Conservation (phyloP, 2,888 invertebrate species). For the Uloborus plumipes region DNA sequence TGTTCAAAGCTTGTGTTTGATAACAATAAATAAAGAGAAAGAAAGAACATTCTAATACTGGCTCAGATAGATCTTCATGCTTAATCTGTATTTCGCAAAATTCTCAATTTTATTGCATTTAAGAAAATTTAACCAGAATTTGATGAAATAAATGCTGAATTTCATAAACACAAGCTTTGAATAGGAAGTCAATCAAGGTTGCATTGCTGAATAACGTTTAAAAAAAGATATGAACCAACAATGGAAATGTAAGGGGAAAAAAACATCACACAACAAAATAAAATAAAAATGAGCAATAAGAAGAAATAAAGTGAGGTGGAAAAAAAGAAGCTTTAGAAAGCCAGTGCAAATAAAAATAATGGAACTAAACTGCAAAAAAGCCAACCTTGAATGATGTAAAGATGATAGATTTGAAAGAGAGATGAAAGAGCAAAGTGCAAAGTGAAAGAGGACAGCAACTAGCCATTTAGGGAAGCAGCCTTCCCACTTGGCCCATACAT, state of each 20-base stretch:
- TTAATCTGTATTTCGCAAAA: too few relatives aligned
- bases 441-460: slow-evolving; percentile 63
- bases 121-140: too few relatives aligned
- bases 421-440: slow-evolving; percentile 57
- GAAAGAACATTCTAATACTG: too few relatives aligned
- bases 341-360: slow-evolving; percentile 50
- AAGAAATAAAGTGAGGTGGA: neutral
- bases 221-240: slow-evolving; percentile 6
- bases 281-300: slow-evolving; percentile 8
- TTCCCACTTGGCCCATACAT: slow-evolving; percentile 75
- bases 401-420: slow-evolving; percentile 59
- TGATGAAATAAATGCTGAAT: neutral
- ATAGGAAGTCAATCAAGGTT: neutral
- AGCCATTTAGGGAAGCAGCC: slow-evolving; percentile 63
- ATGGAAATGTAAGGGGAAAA: slow-evolving; percentile 7
- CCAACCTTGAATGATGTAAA: slow-evolving; percentile 52
- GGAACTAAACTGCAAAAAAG: slow-evolving; percentile 57
- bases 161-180: neutral
- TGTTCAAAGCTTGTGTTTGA: too few relatives aligned
- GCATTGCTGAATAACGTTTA: neutral
- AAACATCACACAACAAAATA: slow-evolving; percentile 12
- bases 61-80: too few relatives aligned
- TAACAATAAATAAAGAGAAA: too few relatives aligned
- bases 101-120: too few relatives aligned
- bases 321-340: neutral